These are phyloP conservation scores for Acanthococcus lagerstroemiae DNA, from an alignment of 2,888 invertebrate species.

Conservation along the genomic window DNA sequence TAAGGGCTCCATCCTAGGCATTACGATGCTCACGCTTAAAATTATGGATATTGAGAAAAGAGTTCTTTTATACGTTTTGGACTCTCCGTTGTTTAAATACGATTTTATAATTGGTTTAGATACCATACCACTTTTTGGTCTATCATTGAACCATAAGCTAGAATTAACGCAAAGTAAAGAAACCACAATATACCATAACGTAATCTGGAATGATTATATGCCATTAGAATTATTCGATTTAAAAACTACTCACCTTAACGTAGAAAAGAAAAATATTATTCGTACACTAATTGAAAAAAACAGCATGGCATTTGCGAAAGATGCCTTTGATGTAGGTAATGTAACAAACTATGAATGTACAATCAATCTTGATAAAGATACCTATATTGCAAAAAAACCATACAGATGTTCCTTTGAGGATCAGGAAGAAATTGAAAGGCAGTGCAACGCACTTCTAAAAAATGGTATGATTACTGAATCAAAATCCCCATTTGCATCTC, in stretches of 20 bases:
- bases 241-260: neutral
- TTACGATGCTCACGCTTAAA: neutral
- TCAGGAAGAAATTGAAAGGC: conserved; percentile 16
- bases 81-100: neutral
- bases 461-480: conserved; percentile 12
- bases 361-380: neutral
- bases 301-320: neutral
- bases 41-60: neutral
- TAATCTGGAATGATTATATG: neutral
- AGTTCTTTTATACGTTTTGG: neutral
- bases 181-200: neutral
- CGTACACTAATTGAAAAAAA: neutral
- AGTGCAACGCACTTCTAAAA: conserved; percentile 8
- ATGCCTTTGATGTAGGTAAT: neutral
- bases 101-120: neutral
- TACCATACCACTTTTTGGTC: neutral
- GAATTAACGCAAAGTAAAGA: neutral
- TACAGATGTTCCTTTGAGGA: conserved; percentile 20
- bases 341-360: neutral
- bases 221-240: neutral
- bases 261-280: neutral
- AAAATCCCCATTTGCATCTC: conserved; percentile 21
- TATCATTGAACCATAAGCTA: neutral
- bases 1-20: neutral
- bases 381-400: conserved; percentile 17